Percentiles rank a stretch among this genome's conserved stretches.
These are phyloP conservation scores for Silurus meridionalis DNA, from an alignment of 2,113 vertebrate species.

Conservation along the genomic window DNA sequence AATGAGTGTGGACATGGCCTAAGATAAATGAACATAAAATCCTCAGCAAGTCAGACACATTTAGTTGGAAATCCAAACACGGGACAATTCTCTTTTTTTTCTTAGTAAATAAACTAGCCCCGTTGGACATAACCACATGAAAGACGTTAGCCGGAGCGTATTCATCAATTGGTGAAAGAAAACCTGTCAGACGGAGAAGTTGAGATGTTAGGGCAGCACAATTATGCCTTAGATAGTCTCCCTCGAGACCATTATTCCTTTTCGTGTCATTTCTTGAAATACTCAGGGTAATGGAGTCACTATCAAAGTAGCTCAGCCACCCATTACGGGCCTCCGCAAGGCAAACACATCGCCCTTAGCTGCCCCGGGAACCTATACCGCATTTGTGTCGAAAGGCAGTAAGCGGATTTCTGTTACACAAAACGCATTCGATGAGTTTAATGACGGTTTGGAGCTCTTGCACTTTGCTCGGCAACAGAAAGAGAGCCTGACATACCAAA, in stretches of 20 bases:
- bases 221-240: constrained; percentile 47
- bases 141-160: constrained; percentile 53
- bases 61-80: constrained; percentile 4
- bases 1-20: no score
- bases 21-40: not conserved
- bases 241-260: constrained; percentile 23
- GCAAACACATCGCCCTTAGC: constrained; percentile 45
- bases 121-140: constrained; percentile 50
- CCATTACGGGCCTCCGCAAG: constrained; percentile 51
- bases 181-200: constrained; percentile 47
- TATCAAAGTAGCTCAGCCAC: constrained; percentile 51
- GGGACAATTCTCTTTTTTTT: constrained; percentile 4
- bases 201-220: constrained; percentile 23
- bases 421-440: constrained; percentile 54
- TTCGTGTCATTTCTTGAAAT: constrained; percentile 36
- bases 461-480: constrained; percentile 57
- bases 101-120: constrained; percentile 40
- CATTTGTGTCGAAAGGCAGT: constrained; percentile 52
- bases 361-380: constrained; percentile 38
- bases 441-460: constrained; percentile 57
- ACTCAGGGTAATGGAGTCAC: constrained; percentile 17
- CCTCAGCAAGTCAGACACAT: not conserved
- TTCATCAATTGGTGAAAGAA: constrained; percentile 54
- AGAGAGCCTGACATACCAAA: constrained; percentile 62
- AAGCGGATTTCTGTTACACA: constrained; percentile 49